Evolutionary conservation across 2,888 invertebrate species (phyloP).

Genomic region (Saturnia pavonia): DNA sequence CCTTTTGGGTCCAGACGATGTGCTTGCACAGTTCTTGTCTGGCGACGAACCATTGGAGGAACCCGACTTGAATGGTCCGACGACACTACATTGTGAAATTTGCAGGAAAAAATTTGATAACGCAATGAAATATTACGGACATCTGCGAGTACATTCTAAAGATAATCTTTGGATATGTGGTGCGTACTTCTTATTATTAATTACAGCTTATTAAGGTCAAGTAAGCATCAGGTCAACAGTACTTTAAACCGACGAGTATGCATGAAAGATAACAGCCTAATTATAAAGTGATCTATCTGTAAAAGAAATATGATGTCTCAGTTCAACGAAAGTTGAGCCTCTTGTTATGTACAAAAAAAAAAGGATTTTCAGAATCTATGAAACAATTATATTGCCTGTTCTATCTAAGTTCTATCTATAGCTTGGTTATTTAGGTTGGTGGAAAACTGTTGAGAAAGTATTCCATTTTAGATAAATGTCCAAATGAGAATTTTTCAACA

Average conservation of each 20-base stretch:
- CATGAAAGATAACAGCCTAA: no score
- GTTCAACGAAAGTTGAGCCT: no score
- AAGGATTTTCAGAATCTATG: background rate
- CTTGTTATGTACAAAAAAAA: no score
- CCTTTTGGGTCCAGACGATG: constrained; percentile 62
- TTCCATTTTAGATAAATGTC: constrained; percentile 63
- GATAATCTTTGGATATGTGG: constrained; percentile 74
- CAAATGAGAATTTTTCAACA: constrained; percentile 64
- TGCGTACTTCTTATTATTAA: constrained; percentile 35
- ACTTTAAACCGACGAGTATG: no score
- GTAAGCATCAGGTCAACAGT: no score
- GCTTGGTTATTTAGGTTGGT: background rate
- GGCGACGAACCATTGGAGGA: constrained; percentile 71
- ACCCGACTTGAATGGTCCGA: constrained; percentile 71
- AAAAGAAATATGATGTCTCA: no score
- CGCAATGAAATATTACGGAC: constrained; percentile 75
- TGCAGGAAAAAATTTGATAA: constrained; percentile 73
- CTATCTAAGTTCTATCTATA: background rate
- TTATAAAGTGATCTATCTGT: no score
- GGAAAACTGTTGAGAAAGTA: background rate
- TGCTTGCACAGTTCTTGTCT: constrained; percentile 67
- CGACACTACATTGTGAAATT: constrained; percentile 72
- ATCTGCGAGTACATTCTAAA: constrained; percentile 72
- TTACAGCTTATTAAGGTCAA: background rate
- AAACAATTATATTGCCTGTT: background rate